A percentile compares a stretch with the other conserved stretches of the same genome.
Evolutionary conservation across 1,140 invertebrate genomes (phyloP).

Genomic region (Drosophila pseudoobscura): DNA sequence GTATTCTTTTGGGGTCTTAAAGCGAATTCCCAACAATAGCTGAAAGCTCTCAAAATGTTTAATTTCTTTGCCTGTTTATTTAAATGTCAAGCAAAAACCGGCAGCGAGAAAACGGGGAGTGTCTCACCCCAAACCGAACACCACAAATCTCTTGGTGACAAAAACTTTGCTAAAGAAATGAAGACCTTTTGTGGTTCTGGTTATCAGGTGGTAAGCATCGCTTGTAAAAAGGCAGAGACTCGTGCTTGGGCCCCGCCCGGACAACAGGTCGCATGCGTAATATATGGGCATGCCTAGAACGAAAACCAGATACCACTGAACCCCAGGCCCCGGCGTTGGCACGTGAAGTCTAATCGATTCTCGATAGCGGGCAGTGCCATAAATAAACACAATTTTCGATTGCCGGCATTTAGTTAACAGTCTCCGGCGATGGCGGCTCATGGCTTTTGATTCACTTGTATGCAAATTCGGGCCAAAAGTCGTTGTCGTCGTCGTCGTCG

Average conservation of each 20-base stretch:
- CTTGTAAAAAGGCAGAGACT: constrained; percentile 26
- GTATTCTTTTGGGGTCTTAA: no score
- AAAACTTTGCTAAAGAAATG: constrained; percentile 25
- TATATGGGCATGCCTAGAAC: constrained; percentile 30
- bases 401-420: constrained; percentile 67
- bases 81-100: constrained; percentile 68
- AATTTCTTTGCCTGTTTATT: constrained; percentile 45
- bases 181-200: constrained; percentile 38
- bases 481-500: constrained; percentile 17
- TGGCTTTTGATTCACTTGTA: constrained; percentile 69
- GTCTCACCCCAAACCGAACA: constrained; percentile 7
- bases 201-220: constrained; percentile 41
- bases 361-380: constrained; percentile 48
- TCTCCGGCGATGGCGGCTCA: constrained; percentile 53
- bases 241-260: constrained; percentile 28
- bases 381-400: constrained; percentile 63
- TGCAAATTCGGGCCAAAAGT: constrained; percentile 61
- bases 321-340: constrained; percentile 3
- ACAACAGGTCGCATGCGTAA: constrained; percentile 61
- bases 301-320: constrained; percentile 11
- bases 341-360: constrained; percentile 38
- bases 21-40: no score
- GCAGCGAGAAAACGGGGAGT: constrained; percentile 61
- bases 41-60: constrained; percentile 17
- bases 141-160: constrained; percentile 1